phyloP scores from a whole-genome alignment of 2,888 invertebrate genomes.

The Drepanosiphum platanoidis region DNA sequence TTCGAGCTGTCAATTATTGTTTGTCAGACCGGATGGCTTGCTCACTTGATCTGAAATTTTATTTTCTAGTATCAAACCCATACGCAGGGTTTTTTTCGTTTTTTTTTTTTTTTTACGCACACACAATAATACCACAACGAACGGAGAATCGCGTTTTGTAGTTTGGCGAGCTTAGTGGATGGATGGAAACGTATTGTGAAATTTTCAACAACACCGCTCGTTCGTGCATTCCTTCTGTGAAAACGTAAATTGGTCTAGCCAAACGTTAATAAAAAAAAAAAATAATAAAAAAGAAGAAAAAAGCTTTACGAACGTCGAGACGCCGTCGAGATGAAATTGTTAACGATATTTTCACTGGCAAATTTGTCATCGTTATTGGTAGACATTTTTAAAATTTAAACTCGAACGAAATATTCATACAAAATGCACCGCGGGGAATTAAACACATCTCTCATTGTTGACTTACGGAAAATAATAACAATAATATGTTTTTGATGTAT shows the following conservation, averaged over 20 bases:
- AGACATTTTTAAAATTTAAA: background rate
- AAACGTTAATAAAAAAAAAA: too few species aligned
- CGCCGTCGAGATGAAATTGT: background rate
- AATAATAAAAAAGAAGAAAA: too few species aligned
- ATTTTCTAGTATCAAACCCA: too few species aligned
- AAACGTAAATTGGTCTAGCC: background rate
- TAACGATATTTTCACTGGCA: background rate
- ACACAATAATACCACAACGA: too few species aligned
- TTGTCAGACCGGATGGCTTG: background rate
- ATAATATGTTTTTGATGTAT: conserved; percentile 57
- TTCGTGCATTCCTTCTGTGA: background rate
- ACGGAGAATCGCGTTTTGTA: background rate
- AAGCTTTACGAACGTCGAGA: background rate
- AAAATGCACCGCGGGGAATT: background rate
- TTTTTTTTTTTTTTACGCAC: too few species aligned
- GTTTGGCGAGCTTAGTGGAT: background rate
- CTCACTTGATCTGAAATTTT: background rate
- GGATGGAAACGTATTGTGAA: background rate
- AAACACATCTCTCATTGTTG: conserved; percentile 16
- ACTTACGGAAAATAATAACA: background rate
- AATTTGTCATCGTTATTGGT: background rate
- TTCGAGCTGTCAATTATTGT: background rate
- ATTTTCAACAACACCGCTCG: background rate
- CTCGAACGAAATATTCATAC: background rate
- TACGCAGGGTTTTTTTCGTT: background rate